Base-by-base conservation (phyloP, 2,888 invertebrate genomes). In the Sepiola atlantica region DNA sequence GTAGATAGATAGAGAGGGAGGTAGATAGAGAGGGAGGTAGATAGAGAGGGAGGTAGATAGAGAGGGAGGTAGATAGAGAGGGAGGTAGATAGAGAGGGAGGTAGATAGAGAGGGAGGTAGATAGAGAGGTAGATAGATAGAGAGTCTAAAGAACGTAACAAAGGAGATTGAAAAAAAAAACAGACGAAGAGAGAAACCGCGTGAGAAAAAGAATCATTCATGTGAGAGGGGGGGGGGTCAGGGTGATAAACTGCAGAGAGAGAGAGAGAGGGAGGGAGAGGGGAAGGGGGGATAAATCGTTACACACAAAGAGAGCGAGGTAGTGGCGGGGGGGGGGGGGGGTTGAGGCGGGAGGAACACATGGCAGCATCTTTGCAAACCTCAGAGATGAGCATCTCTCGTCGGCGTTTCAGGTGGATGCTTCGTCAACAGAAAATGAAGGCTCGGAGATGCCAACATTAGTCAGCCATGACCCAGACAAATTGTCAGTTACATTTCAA, bases 401-500 rank as follows among this genome's bases (percentile, higher is more conserved):
- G n/a, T 16, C 16, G n/a, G 77, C 45, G 8, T 45, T 77, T 77
- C 77, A 77, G 77, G 77, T 77, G 77, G 77, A 77, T 77, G 77
- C 77, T 77, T 77, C 77, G 77, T 77, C 77, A 77, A 77, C 77
- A 77, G n/a, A 77, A 77, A 77, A 14, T 32, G 77, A 77, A 77
- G 45, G 77, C 77, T 77, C 77, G 77, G 77, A 77, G 77, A 77
- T 77, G n/a, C 14, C 77, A 77, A 32, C 77, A 77, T 77, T 77
- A 77, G 77, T 77, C 77, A 77, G 77, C 77, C 77, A n/a, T 77
- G 77, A 77, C 77, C 77, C 77, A 77, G 77, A 77, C 77, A 77
- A n/a, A n/a, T 77, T 77, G 77, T 77, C 77, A 77, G 77, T 77
- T n/a, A n/a, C 77, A n/a, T 77, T 77, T 77, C 77, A 77, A 77